phyloP scores from a whole-genome alignment of 2,888 invertebrate species.

The Tryphoninae sp. region DNA sequence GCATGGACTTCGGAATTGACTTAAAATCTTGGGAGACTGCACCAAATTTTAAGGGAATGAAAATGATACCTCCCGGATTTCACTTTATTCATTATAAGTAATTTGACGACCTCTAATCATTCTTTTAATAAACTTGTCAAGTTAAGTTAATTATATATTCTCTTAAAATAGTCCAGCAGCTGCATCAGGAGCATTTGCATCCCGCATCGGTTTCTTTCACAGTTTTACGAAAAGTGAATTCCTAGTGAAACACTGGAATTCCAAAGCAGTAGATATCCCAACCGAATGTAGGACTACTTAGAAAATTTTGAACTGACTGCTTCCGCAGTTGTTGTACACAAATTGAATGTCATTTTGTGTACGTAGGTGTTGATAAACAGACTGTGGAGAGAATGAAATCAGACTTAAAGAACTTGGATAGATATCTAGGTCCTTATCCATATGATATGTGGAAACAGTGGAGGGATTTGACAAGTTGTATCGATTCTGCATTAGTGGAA shows the following conservation, averaged over 20 bases:
- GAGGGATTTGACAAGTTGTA: slow-evolving; percentile 87
- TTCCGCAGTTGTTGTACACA: slow-evolving; percentile 5
- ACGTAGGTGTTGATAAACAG: slow-evolving; percentile 84
- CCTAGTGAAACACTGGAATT: slow-evolving; percentile 94
- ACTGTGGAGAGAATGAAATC: slow-evolving; percentile 86
- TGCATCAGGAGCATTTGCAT: slow-evolving; percentile 82
- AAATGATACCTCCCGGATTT: slow-evolving; percentile 99
- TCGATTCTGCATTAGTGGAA: slow-evolving; percentile 80
- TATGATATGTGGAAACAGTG: slow-evolving; percentile 94
- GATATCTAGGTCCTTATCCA: slow-evolving; percentile 94
- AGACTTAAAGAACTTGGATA: slow-evolving; percentile 88
- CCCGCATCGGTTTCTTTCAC: slow-evolving; percentile 92
- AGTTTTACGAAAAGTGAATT: slow-evolving; percentile 92
- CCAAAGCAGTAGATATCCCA: slow-evolving; percentile 87
- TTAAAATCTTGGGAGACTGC: slow-evolving; percentile 94
- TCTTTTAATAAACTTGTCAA: background rate
- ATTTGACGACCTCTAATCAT: slow-evolving; percentile 67
- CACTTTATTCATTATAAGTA: slow-evolving; percentile 96
- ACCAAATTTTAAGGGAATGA: slow-evolving; percentile 95
- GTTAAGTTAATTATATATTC: too few species aligned
- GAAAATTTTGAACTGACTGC: background rate
- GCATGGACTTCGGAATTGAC: slow-evolving; percentile 98
- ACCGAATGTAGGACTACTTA: slow-evolving; percentile 80
- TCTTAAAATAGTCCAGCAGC: slow-evolving; percentile 81
- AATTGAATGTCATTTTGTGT: background rate